These are phyloP conservation scores for Ceyx cyanopectus DNA, from an alignment of 2,113 vertebrate species.

Conservation along the genomic window DNA sequence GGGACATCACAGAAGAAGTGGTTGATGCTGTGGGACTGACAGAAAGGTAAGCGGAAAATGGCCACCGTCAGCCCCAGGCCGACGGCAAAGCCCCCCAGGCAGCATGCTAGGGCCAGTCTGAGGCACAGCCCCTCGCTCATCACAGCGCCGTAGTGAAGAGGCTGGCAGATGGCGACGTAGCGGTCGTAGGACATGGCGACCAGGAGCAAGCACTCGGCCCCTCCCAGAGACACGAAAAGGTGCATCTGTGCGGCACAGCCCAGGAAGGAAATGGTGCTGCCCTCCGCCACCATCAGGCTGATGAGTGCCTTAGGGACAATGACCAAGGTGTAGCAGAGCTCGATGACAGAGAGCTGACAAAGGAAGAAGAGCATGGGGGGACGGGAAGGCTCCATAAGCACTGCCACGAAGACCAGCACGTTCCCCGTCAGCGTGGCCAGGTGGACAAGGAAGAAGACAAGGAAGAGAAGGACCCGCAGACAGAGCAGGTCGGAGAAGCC, in stretches of 20 bases:
- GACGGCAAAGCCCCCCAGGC: constrained; percentile 20
- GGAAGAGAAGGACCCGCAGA: constrained; percentile 60
- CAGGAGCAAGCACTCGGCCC: constrained; percentile 53
- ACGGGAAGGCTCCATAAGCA: constrained; percentile 29
- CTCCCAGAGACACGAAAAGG: constrained; percentile 49
- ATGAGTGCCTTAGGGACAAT: constrained; percentile 66
- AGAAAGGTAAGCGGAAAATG: constrained; percentile 73
- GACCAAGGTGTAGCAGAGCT: constrained; percentile 74
- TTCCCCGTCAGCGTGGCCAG: constrained; percentile 64
- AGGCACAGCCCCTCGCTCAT: constrained; percentile 34
- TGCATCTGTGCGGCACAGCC: constrained; percentile 76
- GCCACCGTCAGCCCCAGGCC: constrained; percentile 48
- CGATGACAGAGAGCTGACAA: constrained; percentile 68
- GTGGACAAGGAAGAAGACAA: constrained; percentile 60
- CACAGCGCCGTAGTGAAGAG: background rate
- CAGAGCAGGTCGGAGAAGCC: constrained; percentile 68
- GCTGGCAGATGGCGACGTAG: constrained; percentile 26
- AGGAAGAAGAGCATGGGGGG: constrained; percentile 77
- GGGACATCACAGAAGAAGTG: constrained; percentile 57
- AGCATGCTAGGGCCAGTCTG: constrained; percentile 37
- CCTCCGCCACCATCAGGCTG: background rate
- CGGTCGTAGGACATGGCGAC: constrained; percentile 4
- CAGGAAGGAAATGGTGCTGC: constrained; percentile 65
- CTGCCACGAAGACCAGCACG: constrained; percentile 51
- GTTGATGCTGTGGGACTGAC: background rate